Percentiles rank a stretch among this genome's conserved stretches.
These are phyloP conservation scores for Cygnus olor DNA, from an alignment of 2,797 vertebrate genomes.

Conservation along the genomic window DNA sequence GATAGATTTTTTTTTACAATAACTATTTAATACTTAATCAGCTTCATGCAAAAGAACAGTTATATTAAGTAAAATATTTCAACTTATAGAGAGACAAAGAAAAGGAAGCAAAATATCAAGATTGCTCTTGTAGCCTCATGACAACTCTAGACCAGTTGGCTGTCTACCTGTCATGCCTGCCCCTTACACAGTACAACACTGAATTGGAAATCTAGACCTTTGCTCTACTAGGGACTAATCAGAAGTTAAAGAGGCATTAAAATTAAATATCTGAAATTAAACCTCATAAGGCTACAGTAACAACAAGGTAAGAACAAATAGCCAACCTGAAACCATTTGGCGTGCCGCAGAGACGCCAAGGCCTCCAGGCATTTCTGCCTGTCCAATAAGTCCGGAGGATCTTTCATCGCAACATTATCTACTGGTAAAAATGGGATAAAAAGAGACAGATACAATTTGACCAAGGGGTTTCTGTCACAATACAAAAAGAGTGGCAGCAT, in stretches of 20 bases:
- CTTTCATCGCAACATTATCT: slow-evolving; percentile 95
- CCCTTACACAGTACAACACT: slow-evolving; percentile 38
- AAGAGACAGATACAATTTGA: slow-evolving; percentile 88
- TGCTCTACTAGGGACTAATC: slow-evolving; percentile 49
- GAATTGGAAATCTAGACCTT: slow-evolving; percentile 54
- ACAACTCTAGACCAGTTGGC: slow-evolving; percentile 65
- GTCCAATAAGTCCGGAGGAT: slow-evolving; percentile 96
- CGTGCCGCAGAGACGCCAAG: slow-evolving; percentile 99
- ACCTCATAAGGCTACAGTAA: slow-evolving; percentile 89
- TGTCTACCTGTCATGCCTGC: slow-evolving; percentile 40
- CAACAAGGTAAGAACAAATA: slow-evolving; percentile 93
- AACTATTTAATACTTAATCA: slow-evolving; percentile 66
- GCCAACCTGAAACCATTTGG: slow-evolving; percentile 99
- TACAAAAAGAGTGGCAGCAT: slow-evolving; percentile 76
- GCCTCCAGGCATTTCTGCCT: slow-evolving; percentile 99
- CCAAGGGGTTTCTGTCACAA: slow-evolving; percentile 80
- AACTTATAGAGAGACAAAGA: slow-evolving; percentile 77
- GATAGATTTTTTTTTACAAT: slow-evolving; percentile 58
- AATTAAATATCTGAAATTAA: slow-evolving; percentile 71
- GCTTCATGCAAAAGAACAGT: slow-evolving; percentile 76
- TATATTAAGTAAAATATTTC: slow-evolving; percentile 72
- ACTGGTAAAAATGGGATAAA: slow-evolving; percentile 94
- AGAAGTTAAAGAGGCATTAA: slow-evolving; percentile 68
- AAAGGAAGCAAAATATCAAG: slow-evolving; percentile 79
- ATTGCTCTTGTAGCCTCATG: slow-evolving; percentile 89